These are phyloP conservation scores for Lanistes nyassanus DNA, from an alignment of 1,140 invertebrate species.

Conservation along the genomic window DNA sequence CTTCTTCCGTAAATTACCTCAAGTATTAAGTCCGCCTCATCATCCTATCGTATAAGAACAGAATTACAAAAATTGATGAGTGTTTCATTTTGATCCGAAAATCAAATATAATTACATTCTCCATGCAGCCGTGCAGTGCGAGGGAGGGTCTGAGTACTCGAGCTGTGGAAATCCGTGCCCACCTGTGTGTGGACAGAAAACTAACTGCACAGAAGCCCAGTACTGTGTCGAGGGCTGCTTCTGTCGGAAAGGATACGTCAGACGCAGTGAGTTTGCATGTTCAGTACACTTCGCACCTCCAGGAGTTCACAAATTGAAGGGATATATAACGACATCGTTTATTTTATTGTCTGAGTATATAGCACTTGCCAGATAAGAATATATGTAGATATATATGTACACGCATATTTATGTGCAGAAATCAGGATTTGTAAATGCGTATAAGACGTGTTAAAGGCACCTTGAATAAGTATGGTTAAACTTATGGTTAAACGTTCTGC, in stretches of 20 bases:
- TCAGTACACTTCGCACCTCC: too few relatives aligned
- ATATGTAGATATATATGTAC: background rate
- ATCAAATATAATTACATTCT: background rate
- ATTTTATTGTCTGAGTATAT: background rate
- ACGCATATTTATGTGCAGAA: conserved; percentile 1
- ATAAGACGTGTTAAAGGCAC: too few relatives aligned
- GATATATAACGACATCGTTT: too few relatives aligned
- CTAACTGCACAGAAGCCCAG: conserved; percentile 71
- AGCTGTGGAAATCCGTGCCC: conserved; percentile 81
- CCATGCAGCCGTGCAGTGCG: conserved; percentile 83
- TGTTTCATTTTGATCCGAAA: too few relatives aligned
- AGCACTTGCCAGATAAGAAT: background rate
- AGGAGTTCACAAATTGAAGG: too few relatives aligned
- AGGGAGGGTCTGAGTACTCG: conserved; percentile 82
- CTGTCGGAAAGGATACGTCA: conserved; percentile 81
- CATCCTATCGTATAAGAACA: too few relatives aligned
- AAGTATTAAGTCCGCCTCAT: too few relatives aligned
- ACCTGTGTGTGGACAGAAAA: conserved; percentile 76
- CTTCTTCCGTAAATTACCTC: too few relatives aligned
- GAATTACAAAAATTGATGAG: too few relatives aligned
- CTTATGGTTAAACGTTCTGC: too few relatives aligned
- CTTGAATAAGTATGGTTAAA: too few relatives aligned
- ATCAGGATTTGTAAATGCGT: background rate
- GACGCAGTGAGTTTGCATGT: conserved; percentile 61
- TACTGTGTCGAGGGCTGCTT: conserved; percentile 88